A percentile compares a stretch with the other conserved stretches of the same genome.
Conservation (phyloP, 2,797 vertebrate species). For the Naso thynnoides region DNA sequence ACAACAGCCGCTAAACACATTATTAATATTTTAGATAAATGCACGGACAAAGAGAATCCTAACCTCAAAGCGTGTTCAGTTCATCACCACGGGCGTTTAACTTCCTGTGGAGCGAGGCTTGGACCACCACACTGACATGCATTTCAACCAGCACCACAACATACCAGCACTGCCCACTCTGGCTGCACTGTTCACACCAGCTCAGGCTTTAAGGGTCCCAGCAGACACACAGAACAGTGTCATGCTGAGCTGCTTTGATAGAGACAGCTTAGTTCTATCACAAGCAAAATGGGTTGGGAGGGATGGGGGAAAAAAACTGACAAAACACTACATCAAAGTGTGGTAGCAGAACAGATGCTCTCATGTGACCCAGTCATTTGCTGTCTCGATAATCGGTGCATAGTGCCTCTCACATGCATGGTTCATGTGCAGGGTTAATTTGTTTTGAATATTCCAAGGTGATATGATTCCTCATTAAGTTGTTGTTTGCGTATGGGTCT, state of each 20-base stretch:
- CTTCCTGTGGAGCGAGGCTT: conserved; percentile 39
- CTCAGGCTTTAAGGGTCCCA: conserved; percentile 57
- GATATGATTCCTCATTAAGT: conserved; percentile 42
- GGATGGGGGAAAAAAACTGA: conserved; percentile 56
- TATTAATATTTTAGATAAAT: conserved; percentile 19
- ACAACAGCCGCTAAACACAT: conserved; percentile 16
- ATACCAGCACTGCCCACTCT: conserved; percentile 58
- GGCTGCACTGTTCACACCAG: conserved; percentile 61
- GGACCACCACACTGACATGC: conserved; percentile 28
- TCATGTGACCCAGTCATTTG: conserved; percentile 49
- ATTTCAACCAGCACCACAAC: conserved; percentile 50
- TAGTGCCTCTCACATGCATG: not conserved
- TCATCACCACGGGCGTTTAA: conserved; percentile 56
- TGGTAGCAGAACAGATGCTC: conserved; percentile 52
- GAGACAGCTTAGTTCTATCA: conserved; percentile 72
- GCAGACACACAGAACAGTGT: conserved; percentile 51
- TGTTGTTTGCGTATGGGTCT: conserved; percentile 43
- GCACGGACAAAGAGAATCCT: conserved; percentile 30
- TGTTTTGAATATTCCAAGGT: conserved; percentile 49
- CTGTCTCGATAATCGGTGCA: conserved; percentile 26
- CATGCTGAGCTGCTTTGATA: conserved; percentile 79
- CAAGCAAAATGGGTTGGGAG: conserved; percentile 49
- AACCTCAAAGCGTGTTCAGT: conserved; percentile 61
- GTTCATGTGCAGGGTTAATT: conserved; percentile 23
- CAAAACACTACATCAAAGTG: conserved; percentile 78